Evolutionary conservation across 2,888 invertebrate species (phyloP), one percentile per base, ranked within the genome.

Genomic region (Callyntrura sp.): DNA sequence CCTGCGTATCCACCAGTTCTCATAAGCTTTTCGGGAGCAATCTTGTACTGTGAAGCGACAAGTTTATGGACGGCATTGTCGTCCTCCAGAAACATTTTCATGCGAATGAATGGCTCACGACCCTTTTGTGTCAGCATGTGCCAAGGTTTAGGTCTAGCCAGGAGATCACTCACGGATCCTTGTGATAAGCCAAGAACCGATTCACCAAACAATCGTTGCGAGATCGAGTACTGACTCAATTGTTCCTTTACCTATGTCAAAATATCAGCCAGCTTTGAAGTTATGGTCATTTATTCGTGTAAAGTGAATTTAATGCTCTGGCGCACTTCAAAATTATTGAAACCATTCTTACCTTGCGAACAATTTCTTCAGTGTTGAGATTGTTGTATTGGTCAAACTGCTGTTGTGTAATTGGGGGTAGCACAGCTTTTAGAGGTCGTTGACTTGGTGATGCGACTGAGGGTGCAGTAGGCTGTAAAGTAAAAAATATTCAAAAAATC

Each of bases 131-230:
- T 99, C 5, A 88, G 88, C 98, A 99, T 98, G 94, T 98, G 98
- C 99, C 99, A 99, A 0, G 99, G 99, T 94, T 99, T 99, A 5
- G 99, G 99, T 94, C 99, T 99, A 91, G 99, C 98, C 9, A 99
- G 96, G 91, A 99, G 95, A 95, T 99, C 99, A 94, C 98, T 99
- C n/a, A 99, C 99, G 1, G 99, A 98, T 12, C 98, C 99, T 95
- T 99, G 99, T 0, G 98, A 98, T 45, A 99, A 95, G 0, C 99
- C 99, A 14, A 99, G 95, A 4, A 99, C 99, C 0, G 98, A 98
- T 95, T 99, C 99, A 12, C 99, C 99, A 94, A 99, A 88, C 65
- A 99, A 95, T 93, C 99, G 96, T 95, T 99, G 99, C 94, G 99
- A 99, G 94, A 99, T 98, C 92, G 98, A 98, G 95, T 98, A 98